Evolutionary conservation across 2,888 invertebrate genomes (phyloP).

Genomic region (Prosopocoilus inquinatus): DNA sequence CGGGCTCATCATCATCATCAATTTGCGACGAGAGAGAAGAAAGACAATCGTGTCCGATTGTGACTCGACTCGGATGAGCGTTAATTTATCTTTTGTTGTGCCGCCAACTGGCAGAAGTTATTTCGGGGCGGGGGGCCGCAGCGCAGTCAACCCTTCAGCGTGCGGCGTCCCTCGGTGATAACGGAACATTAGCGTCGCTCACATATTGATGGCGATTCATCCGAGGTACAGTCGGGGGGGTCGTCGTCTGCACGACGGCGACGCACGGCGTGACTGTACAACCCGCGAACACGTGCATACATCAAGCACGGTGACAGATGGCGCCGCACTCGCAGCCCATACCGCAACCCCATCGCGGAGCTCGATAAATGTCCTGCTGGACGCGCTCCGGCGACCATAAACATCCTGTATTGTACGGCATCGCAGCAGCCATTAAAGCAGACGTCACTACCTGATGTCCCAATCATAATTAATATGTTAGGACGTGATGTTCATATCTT

Average conservation of each 20-base stretch:
- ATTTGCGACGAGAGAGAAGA: too few relatives aligned
- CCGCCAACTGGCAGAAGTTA: slow-evolving; percentile 7
- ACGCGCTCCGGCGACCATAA: slow-evolving; percentile 31
- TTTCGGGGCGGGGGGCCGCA: slow-evolving; percentile 4
- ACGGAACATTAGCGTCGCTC: slow-evolving; percentile 7
- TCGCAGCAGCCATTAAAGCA: slow-evolving; percentile 40
- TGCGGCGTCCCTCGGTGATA: background rate
- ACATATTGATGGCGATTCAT: slow-evolving; percentile 9
- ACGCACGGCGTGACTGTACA: slow-evolving; percentile 22
- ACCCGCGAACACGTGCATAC: slow-evolving; percentile 39
- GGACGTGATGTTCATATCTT: slow-evolving; percentile 31
- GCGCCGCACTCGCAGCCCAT: slow-evolving; percentile 36
- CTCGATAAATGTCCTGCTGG: slow-evolving; percentile 38
- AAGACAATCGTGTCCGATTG: slow-evolving; percentile 2
- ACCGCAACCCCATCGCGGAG: slow-evolving; percentile 36
- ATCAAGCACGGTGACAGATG: slow-evolving; percentile 44
- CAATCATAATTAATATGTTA: slow-evolving; percentile 39
- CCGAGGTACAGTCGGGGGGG: background rate
- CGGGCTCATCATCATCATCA: background rate
- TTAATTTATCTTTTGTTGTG: slow-evolving; percentile 8
- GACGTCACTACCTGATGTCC: slow-evolving; percentile 43
- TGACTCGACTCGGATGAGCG: background rate
- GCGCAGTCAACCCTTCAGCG: background rate
- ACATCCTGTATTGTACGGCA: slow-evolving; percentile 35
- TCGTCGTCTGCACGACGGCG: background rate